Evolutionary conservation across 2,888 invertebrate species (phyloP).

Genomic region (Cheilosia scutellata): DNA sequence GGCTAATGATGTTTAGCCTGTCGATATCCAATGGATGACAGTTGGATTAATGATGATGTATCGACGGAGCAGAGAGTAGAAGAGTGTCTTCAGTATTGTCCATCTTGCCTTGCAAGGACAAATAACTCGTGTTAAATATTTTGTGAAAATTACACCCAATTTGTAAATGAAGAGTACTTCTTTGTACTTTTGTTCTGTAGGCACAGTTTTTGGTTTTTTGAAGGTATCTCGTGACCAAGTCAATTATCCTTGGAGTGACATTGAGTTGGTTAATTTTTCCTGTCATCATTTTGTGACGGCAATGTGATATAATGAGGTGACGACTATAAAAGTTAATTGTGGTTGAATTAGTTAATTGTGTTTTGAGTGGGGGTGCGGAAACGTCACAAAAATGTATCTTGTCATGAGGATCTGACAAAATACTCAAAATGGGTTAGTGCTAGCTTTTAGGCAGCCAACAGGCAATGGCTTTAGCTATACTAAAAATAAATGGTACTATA

Average conservation of each 20-base stretch:
- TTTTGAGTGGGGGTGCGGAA: background rate
- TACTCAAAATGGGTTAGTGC: background rate
- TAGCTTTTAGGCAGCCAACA: no score
- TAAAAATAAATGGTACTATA: no score
- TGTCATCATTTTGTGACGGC: conserved; percentile 30
- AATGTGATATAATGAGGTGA: conserved; percentile 67
- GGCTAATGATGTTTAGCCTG: conserved; percentile 65
- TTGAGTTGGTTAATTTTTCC: conserved; percentile 36
- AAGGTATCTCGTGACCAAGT: conserved; percentile 63
- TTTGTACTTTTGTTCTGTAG: background rate
- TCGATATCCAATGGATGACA: conserved; percentile 69
- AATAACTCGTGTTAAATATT: conserved; percentile 44
- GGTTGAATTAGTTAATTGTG: conserved; percentile 23
- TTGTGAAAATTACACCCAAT: conserved; percentile 60
- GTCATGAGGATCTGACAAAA: background rate
- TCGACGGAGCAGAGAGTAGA: conserved; percentile 23
- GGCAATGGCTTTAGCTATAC: no score
- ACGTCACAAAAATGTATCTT: background rate
- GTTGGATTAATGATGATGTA: conserved; percentile 75
- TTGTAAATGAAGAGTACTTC: conserved; percentile 40
- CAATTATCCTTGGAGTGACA: conserved; percentile 68
- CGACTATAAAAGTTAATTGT: conserved; percentile 55
- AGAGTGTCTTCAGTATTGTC: background rate
- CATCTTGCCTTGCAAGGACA: conserved; percentile 14
- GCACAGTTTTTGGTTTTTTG: background rate